Conservation (phyloP, 2,797 vertebrate species). For the Melanogrammus aeglefinus region DNA sequence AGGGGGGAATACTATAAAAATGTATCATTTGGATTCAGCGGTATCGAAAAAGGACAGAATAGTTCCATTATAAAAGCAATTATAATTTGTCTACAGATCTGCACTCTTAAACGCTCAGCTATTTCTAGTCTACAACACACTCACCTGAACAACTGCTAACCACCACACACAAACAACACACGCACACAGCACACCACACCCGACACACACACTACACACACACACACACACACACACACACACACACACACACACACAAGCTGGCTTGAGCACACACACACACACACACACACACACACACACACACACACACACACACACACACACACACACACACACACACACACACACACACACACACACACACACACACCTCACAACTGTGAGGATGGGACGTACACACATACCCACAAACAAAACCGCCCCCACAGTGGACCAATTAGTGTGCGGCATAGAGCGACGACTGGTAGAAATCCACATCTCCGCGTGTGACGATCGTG, state of each 20-base stretch:
- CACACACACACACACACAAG: not conserved
- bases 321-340: not conserved
- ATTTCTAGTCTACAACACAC: not conserved
- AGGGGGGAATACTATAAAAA: not conserved
- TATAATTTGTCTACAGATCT: not conserved
- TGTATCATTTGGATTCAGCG: not conserved
- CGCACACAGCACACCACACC: too few relatives aligned
- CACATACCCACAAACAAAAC: not conserved
- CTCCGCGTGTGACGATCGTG: conserved; percentile 71
- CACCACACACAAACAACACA: too few relatives aligned
- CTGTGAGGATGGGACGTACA: too few relatives aligned
- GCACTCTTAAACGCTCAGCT: not conserved
- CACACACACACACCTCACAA: not conserved
- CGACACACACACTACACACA: not conserved
- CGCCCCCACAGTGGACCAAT: conserved; percentile 41
- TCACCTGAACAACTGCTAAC: too few relatives aligned
- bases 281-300: not conserved
- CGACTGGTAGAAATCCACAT: conserved; percentile 44
- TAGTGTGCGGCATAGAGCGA: conserved; percentile 39
- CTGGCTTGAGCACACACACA: not conserved
- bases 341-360: not conserved
- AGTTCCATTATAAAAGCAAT: not conserved
- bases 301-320: not conserved
- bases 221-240: not conserved
- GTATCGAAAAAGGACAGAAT: not conserved